Evolutionary conservation across 2,888 invertebrate species (phyloP).

Genomic region (Eumacrocentrus americanus): DNA sequence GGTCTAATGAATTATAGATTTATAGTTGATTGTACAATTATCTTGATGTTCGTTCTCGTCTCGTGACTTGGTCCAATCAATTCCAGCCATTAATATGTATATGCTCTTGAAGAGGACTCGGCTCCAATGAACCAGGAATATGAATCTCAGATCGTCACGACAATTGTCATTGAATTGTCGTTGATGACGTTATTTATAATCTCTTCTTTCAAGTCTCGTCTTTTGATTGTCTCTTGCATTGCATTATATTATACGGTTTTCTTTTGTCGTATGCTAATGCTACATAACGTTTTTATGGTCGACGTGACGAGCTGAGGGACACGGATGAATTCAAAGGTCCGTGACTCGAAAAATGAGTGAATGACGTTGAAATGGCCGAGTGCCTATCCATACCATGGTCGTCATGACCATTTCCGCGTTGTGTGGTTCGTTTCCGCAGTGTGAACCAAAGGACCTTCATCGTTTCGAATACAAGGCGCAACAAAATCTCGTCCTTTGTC

Average conservation of each 20-base stretch:
- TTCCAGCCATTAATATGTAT: constrained; percentile 14
- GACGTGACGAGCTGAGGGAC: constrained; percentile 22
- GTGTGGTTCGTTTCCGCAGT: constrained; percentile 6
- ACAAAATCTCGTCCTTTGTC: neutral
- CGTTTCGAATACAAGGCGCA: neutral
- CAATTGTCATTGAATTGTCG: neutral
- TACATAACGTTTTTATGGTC: constrained; percentile 19
- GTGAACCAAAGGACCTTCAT: neutral
- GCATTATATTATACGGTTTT: neutral
- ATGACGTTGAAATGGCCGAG: neutral
- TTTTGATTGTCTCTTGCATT: neutral
- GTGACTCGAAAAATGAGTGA: constrained; percentile 48
- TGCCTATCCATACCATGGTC: constrained; percentile 34
- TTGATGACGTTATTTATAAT: neutral
- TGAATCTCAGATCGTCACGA: too few species aligned
- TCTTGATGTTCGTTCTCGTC: neutral
- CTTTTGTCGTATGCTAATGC: neutral
- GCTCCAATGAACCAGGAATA: neutral
- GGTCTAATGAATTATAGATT: constrained; percentile 13
- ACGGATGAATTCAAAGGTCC: constrained; percentile 45
- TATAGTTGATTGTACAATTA: constrained; percentile 7
- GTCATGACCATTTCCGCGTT: constrained; percentile 8
- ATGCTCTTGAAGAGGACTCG: neutral
- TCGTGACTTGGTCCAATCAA: constrained; percentile 17
- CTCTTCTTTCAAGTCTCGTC: neutral